These are phyloP conservation scores for Pyrgus malvae DNA, from an alignment of 2,888 invertebrate genomes.

Conservation along the genomic window DNA sequence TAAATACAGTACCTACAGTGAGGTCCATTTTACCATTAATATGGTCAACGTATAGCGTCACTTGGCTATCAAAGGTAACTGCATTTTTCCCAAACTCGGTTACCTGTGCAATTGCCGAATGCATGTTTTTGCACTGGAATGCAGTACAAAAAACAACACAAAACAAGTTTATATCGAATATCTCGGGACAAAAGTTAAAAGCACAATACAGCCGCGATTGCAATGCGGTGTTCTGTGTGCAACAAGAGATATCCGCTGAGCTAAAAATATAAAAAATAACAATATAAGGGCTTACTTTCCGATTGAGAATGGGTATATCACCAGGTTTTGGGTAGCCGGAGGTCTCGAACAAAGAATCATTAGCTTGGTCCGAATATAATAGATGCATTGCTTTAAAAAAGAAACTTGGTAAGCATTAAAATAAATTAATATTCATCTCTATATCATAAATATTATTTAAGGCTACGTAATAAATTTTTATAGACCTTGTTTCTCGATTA, in stretches of 20 bases:
- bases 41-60: too few relatives aligned
- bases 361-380: slow-evolving; percentile 14
- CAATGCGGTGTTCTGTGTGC: background rate
- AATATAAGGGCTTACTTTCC: slow-evolving; percentile 48
- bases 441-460: too few relatives aligned
- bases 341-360: slow-evolving; percentile 36
- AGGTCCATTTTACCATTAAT: too few relatives aligned
- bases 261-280: background rate
- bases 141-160: background rate
- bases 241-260: background rate
- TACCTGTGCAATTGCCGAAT: background rate
- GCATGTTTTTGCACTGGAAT: background rate
- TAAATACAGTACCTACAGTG: too few relatives aligned
- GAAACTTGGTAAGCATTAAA: too few relatives aligned
- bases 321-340: slow-evolving; percentile 47
- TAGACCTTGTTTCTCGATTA: too few relatives aligned
- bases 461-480: too few relatives aligned
- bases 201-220: background rate
- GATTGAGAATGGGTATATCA: slow-evolving; percentile 60
- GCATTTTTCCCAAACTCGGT: background rate
- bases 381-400: too few relatives aligned
- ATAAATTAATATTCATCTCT: too few relatives aligned
- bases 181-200: slow-evolving; percentile 5
- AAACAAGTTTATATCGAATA: background rate
- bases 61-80: background rate